These are phyloP conservation scores for Opisthograptis luteolata DNA, from an alignment of 2,888 invertebrate genomes.

Conservation along the genomic window DNA sequence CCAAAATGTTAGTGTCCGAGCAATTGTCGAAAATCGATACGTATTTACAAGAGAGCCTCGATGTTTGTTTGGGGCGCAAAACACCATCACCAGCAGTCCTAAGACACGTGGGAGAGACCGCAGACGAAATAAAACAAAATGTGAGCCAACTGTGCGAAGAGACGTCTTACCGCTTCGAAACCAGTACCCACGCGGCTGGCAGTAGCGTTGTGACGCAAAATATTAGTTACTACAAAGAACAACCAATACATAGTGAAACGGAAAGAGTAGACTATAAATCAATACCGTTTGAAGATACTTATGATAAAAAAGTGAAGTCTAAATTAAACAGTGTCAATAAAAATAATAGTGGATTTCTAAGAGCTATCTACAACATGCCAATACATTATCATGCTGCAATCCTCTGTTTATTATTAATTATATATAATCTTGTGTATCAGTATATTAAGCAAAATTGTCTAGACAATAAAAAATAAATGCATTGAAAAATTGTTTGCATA, in stretches of 20 bases:
- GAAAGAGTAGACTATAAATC: conserved; percentile 33
- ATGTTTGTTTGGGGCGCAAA: conserved; percentile 58
- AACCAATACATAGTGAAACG: conserved; percentile 26
- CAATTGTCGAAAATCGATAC: conserved; percentile 73
- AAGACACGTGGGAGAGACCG: conserved; percentile 10
- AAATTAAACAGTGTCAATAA: conserved; percentile 66
- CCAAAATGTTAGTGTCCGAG: conserved; percentile 67
- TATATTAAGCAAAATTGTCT: conserved; percentile 77
- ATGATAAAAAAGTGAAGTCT: conserved; percentile 34
- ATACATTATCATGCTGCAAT: conserved; percentile 81
- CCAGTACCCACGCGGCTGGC: conserved; percentile 22
- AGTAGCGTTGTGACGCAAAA: conserved; percentile 26
- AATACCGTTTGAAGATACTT: conserved; percentile 34
- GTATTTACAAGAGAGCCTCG: conserved; percentile 74
- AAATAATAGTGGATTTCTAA: conserved; percentile 61
- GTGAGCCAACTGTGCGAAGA: conserved; percentile 31
- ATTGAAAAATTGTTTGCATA: conserved; percentile 40
- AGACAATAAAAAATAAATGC: conserved; percentile 52
- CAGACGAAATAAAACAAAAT: conserved; percentile 14
- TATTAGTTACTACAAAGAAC: conserved; percentile 32
- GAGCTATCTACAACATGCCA: conserved; percentile 76
- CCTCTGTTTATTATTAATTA: conserved; percentile 79
- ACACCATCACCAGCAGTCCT: conserved; percentile 22
- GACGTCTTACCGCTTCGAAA: conserved; percentile 30
- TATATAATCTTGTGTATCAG: conserved; percentile 81